Base-by-base conservation (phyloP, 2,888 invertebrate genomes). In the Terebella lapidaria region DNA sequence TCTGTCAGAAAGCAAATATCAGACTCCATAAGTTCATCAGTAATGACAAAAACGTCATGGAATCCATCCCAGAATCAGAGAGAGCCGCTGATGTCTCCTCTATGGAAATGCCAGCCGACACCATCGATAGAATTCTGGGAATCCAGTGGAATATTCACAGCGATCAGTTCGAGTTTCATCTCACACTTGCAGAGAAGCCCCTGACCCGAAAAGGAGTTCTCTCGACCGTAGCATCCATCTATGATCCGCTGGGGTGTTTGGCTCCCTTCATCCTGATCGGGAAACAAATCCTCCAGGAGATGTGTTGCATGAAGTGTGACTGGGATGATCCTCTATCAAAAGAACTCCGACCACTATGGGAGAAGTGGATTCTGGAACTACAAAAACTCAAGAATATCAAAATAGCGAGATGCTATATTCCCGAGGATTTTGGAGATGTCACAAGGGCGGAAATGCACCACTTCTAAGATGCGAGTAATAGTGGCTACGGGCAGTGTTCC, bases 391-490 rank as follows among this genome's bases (percentile, higher is more conserved):
- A n/a, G n/a, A n/a, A n/a, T n/a, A n/a, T 57, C 2, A 49, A 5
- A 5, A 3, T 35, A 10, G 10, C 42, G n/a, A 57, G 57, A 28
- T 57, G 46, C 22, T 55, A 15, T 28, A 49, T 10, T 2, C 54
- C 45, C 27, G 10, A 22, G 18, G 27, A 5, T 20, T 52, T 58
- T 26, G 26, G 18, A 47, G 24, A 52, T 10, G 20, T 53, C 20
- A 27, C 3, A 2, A 10, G 24, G 2, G 4, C 2, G 22, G 57
- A 63, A 27, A n/a, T 57, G n/a, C 63, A 61, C 47, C 63, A 63
- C 45, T 61, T 63, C 30, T 57, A 51, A 22, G 63, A 63, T 49
- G 58, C 57, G 22, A 60, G 62, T 28, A 22, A 26, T n/a, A 54
- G 18, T 25, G 62, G 59, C 5, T 62, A 62, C 54, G 60, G 62